Conservation (phyloP, 2,888 invertebrate species). For the Xanthorhoe spadicearia region DNA sequence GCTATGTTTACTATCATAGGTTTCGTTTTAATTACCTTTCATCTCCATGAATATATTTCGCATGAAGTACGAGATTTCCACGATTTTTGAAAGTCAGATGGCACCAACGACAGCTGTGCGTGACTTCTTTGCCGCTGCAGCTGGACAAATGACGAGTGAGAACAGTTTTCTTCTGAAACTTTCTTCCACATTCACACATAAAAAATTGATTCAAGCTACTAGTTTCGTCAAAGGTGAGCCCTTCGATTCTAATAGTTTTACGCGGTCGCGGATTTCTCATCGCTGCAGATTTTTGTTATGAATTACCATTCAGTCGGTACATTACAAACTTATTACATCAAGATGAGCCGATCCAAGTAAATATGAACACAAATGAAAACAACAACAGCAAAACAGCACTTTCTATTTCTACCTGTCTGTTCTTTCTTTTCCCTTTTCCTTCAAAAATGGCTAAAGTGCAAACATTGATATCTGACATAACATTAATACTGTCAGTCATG, state of each 20-base stretch:
- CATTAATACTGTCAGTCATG: too few relatives aligned
- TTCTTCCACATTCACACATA: constrained; percentile 38
- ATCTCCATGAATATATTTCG: constrained; percentile 48
- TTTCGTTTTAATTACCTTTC: constrained; percentile 31
- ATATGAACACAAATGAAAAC: too few relatives aligned
- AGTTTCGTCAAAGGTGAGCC: constrained; percentile 30
- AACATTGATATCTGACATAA: too few relatives aligned
- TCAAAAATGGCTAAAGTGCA: too few relatives aligned
- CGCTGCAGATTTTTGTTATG: neutral
- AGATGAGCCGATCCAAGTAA: too few relatives aligned
- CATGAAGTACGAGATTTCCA: constrained; percentile 50
- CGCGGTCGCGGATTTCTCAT: constrained; percentile 31
- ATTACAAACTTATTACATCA: too few relatives aligned
- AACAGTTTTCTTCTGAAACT: constrained; percentile 23
- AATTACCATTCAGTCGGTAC: constrained; percentile 4
- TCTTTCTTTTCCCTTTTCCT: too few relatives aligned
- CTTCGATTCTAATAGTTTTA: constrained; percentile 25
- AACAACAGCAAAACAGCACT: too few relatives aligned
- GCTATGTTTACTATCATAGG: neutral
- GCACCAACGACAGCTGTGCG: constrained; percentile 48
- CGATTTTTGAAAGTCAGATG: constrained; percentile 49
- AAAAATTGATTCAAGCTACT: constrained; percentile 44
- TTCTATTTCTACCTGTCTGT: too few relatives aligned
- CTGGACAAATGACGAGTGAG: constrained; percentile 25
- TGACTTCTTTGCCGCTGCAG: constrained; percentile 19